Conservation (phyloP, 2,888 invertebrate genomes). For the Meta bourneti region DNA sequence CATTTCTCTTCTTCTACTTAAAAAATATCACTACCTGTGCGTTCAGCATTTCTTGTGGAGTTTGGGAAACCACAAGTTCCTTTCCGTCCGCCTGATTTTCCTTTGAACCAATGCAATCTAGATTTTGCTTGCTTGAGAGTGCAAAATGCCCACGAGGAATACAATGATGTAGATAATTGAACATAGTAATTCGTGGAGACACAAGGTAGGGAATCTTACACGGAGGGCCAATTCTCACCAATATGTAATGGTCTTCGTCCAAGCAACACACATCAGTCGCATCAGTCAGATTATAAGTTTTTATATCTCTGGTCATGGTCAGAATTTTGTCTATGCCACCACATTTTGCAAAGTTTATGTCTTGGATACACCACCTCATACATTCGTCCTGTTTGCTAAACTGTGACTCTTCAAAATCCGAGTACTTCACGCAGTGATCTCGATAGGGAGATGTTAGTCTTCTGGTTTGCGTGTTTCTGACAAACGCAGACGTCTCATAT, state of each 20-base stretch:
- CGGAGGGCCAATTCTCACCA: not conserved
- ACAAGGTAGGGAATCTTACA: constrained; percentile 29
- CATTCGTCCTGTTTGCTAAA: not conserved
- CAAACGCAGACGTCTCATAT: not conserved
- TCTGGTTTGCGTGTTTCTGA: not conserved
- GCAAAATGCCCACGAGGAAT: no score
- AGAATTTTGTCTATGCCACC: constrained; percentile 31
- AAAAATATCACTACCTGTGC: no score
- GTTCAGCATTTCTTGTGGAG: no score
- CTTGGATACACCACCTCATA: constrained; percentile 27
- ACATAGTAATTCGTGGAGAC: not conserved
- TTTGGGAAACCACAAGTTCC: no score
- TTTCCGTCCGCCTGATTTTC: no score
- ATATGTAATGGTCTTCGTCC: not conserved
- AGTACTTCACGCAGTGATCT: constrained; percentile 11
- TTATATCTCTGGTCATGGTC: not conserved
- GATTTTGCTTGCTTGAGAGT: no score
- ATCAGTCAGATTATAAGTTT: constrained; percentile 2
- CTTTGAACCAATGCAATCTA: no score
- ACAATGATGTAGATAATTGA: not conserved
- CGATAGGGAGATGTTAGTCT: constrained; percentile 1
- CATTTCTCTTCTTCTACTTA: no score
- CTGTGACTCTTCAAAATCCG: not conserved
- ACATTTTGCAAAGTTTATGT: constrained; percentile 2
- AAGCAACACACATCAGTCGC: constrained; percentile 27